Evolutionary conservation across 2,888 invertebrate genomes (phyloP), one percentile per base, ranked within the genome.

Genomic region (Orthosia gracilis): DNA sequence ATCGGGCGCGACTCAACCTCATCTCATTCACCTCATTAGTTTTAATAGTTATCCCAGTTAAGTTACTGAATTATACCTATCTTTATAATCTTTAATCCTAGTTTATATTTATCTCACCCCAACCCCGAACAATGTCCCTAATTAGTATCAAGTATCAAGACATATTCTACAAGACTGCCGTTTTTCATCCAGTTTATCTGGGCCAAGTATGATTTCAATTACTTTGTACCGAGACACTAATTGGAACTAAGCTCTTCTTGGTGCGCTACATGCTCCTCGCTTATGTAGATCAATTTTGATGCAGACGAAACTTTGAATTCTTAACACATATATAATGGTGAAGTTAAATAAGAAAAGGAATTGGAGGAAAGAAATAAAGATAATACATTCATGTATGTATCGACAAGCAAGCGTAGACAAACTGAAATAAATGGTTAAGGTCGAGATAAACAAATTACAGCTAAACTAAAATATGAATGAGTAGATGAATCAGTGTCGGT

Each of bases 201-300:
- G 67, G 23, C 12, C 18, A 66, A 66, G 18, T 66, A 23, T 50
- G 23, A 23, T 66, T 50, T 69, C 18, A 69, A 66, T 69, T 69
- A 69, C 31, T 69, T 50, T 50, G 40, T 40, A 50, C 40, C 50
- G 40, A 66, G 23, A 17, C n/a, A 67, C 13, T 67, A 67, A 69
- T 67, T 69, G 52, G 26, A 67, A 52, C 12, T 69, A 45, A 52
- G 69, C 40, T 52, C 40, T 23, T 69, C 23, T 40, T 67, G n/a
- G 52, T 40, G n/a, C 12, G 4, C 4, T 23, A 23, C 40, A 45
- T 12, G 12, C 23, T 65, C 15, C 31, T 5, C 23, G 18, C 12
- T 50, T n/a, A 40, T n/a, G 1, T 23, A 4, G 15, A 69, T 31
- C 26, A 21, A 17, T 68, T 47, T 58, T 18, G 31, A 21, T 65